Conservation (phyloP, 2,797 vertebrate species). For the Acanthornis magna region DNA sequence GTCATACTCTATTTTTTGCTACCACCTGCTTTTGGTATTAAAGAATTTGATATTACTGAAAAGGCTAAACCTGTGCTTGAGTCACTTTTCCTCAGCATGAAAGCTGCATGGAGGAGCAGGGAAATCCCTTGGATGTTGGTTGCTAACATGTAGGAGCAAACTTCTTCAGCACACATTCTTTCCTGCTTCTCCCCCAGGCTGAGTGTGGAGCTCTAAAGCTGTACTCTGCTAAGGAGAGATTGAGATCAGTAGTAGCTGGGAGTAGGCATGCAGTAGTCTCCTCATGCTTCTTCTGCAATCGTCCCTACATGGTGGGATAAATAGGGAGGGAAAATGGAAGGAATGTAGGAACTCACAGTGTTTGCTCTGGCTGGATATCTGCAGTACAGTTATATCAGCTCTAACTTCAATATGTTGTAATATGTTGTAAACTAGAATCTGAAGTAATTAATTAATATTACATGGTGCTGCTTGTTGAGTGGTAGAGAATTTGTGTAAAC, state of each 20-base stretch:
- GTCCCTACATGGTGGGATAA: background rate
- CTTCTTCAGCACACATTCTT: background rate
- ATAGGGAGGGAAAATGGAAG: background rate
- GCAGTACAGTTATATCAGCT: background rate
- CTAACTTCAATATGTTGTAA: background rate
- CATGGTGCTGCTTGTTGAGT: background rate
- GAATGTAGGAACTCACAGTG: background rate
- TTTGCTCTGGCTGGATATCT: background rate
- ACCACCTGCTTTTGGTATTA: constrained; percentile 27
- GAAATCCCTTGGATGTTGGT: background rate
- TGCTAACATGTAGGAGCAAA: background rate
- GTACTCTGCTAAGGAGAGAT: background rate
- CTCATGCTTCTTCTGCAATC: background rate
- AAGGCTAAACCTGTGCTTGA: background rate
- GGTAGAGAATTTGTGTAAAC: background rate
- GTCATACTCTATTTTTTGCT: constrained; percentile 43
- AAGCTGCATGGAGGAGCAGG: background rate
- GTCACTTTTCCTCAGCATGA: background rate
- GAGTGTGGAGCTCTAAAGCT: background rate
- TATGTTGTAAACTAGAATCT: background rate
- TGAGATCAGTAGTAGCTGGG: background rate
- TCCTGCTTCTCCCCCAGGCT: accelerated
- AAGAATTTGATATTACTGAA: background rate
- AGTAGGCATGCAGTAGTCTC: background rate
- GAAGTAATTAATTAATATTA: background rate